Evolutionary conservation across 2,888 invertebrate species (phyloP), one percentile per base, ranked within the genome.

Genomic region (Sisyra terminalis): DNA sequence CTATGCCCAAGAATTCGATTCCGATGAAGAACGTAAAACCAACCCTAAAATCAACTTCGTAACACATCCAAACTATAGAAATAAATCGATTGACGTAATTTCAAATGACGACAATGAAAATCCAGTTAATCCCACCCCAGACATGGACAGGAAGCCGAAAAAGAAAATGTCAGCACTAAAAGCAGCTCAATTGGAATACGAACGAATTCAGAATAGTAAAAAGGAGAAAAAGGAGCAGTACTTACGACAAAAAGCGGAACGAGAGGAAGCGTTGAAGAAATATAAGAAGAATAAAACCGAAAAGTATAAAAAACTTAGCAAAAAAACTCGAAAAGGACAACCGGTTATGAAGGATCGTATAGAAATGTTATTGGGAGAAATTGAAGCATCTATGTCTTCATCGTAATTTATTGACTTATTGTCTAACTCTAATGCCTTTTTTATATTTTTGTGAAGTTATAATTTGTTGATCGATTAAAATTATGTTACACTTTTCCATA

Each of bases 331-430:
- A 51, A 82, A 73, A 52, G 89, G 89, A 0, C 89, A 90, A 55
- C 89, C 89, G 0, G 64, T 87, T 2, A 88, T 90, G 87, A 82
- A 78, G 45, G 79, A 78, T 42, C 69, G 87, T 50, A 67, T 89
- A 55, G 78, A 88, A 60, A 57, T 84, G 54, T 63, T 90, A 42
- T 61, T 86, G 11, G 79, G 85, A 53, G 78, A 83, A 60, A 83
- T 88, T 50, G 74, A 83, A 58, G 53, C 54, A 41, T 50, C 44
- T 47, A 45, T n/a, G 29, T 42, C n/a, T n/a, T n/a, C n/a, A n/a
- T n/a, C n/a, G n/a, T n/a, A n/a, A n/a, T n/a, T n/a, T n/a, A n/a
- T n/a, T n/a, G n/a, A n/a, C n/a, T n/a, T n/a, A n/a, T n/a, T n/a
- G n/a, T n/a, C n/a, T n/a, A n/a, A n/a, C n/a, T n/a, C n/a, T n/a